These are phyloP conservation scores for Hafferia zeledoni DNA, from an alignment of 2,797 vertebrate species.

Conservation along the genomic window DNA sequence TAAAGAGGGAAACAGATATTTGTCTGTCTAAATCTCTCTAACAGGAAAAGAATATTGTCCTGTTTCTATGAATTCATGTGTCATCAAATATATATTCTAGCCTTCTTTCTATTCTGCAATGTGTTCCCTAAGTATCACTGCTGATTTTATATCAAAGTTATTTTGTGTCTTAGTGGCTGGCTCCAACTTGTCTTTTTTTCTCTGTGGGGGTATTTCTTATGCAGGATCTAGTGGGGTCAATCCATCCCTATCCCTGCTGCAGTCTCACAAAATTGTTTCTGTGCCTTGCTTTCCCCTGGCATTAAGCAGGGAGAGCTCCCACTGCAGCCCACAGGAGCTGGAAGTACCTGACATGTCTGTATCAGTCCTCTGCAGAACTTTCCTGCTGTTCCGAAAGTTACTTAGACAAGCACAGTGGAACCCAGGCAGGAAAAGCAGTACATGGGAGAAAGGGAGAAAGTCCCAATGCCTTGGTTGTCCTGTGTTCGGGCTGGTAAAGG, in stretches of 20 bases:
- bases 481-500: not conserved
- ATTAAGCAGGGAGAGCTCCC: not conserved
- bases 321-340: not conserved
- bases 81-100: not conserved
- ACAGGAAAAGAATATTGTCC: not conserved
- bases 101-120: not conserved
- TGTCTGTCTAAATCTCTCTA: not conserved
- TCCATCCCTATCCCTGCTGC: not conserved
- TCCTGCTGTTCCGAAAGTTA: not conserved
- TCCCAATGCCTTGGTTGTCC: not conserved
- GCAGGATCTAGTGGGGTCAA: rapidly evolving
- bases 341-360: not conserved
- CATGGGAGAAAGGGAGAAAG: not conserved
- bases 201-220: not conserved
- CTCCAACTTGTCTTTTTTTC: not conserved
- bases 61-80: not conserved
- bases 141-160: not conserved
- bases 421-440: not conserved
- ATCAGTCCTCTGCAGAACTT: not conserved
- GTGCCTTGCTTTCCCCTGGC: not conserved
- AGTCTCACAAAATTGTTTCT: not conserved
- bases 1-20: not conserved
- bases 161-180: not conserved
- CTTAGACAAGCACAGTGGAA: not conserved
- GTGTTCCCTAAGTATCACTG: not conserved